Base-by-base conservation (phyloP, 2,888 invertebrate genomes). In the Drosophila paracracens region DNA sequence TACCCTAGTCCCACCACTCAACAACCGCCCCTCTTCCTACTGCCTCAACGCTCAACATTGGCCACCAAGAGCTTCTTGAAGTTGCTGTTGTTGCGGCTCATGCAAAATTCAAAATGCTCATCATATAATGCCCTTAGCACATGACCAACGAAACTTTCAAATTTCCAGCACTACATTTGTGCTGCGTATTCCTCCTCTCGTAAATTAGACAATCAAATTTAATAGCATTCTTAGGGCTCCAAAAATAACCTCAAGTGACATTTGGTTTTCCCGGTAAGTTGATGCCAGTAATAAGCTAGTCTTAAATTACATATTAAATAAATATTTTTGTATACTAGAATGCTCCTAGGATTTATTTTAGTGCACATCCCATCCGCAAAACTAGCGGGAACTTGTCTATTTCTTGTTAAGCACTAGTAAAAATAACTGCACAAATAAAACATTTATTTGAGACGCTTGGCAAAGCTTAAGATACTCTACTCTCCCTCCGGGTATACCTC, bases 71-170 rank as follows among this genome's bases (percentile, higher is more conserved):
- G 48, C 18, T 51, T 60, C 5, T 31, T 75, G 11, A 31, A 58
- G 35, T 65, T 43, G 38, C 59, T 71, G 59, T 56, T 63, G 50
- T 64, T 65, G 63, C 29, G 65, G 68, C 52, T 67, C 71, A 76
- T 88, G 79, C 70, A 70, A 71, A 70, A 84, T 79, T 69, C 75
- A 82, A 71, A 74, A 64, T 76, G 67, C 68, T 63, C 63, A 71
- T 67, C 76, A 73, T 79, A 76, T 69, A 85, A 74, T 74, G 71
- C 74, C 74, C 80, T 79, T 73, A 75, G 69, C 66, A 74, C 62
- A 60, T 50, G 68, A 75, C 68, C 40, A 25, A 66, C 64, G 38
- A 67, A 73, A 69, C 57, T 56, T 58, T 50, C 0, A 48, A 53
- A 38, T 66, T 61, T 36, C 27, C 29, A 31, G 31, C 57, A n/a